A percentile compares a stretch with the other conserved stretches of the same genome.
Conservation (phyloP, 2,113 vertebrate species). For the Microtus pennsylvanicus region DNA sequence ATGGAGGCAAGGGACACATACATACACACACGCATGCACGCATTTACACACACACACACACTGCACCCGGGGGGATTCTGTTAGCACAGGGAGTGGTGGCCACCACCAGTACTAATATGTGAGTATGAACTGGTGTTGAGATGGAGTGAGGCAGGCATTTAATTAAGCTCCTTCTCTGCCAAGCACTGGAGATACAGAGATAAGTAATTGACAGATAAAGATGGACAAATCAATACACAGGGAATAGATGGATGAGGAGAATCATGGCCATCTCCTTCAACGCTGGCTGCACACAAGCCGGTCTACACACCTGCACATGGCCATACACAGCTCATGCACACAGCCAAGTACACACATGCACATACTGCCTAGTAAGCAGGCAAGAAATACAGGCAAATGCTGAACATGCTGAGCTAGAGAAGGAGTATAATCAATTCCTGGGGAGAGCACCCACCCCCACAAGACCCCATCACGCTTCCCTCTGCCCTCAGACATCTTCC, state of each 20-base stretch:
- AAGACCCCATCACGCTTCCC: not conserved
- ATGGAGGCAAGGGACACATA: not conserved
- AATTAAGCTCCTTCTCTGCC: slow-evolving; percentile 6
- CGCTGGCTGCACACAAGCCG: not conserved
- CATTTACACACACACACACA: too few species aligned
- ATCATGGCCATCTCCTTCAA: not conserved
- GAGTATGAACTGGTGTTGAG: not conserved
- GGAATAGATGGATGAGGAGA: not conserved
- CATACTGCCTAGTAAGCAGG: not conserved
- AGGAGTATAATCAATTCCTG: not conserved
- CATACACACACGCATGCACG: not conserved
- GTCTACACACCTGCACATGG: not conserved
- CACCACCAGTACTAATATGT: not conserved
- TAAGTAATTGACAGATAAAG: not conserved
- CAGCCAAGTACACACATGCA: not conserved
- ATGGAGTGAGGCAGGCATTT: not conserved
- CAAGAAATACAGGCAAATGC: not conserved
- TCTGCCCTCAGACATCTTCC: not conserved
- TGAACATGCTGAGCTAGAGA: not conserved
- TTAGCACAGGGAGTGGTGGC: not conserved
- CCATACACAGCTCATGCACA: not conserved
- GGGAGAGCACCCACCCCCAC: not conserved
- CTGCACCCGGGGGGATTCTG: not conserved
- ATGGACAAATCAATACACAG: not conserved
- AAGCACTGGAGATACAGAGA: not conserved